phyloP scores from a whole-genome alignment of 2,113 vertebrate genomes.

The Andinoacara biseriatus region DNA sequence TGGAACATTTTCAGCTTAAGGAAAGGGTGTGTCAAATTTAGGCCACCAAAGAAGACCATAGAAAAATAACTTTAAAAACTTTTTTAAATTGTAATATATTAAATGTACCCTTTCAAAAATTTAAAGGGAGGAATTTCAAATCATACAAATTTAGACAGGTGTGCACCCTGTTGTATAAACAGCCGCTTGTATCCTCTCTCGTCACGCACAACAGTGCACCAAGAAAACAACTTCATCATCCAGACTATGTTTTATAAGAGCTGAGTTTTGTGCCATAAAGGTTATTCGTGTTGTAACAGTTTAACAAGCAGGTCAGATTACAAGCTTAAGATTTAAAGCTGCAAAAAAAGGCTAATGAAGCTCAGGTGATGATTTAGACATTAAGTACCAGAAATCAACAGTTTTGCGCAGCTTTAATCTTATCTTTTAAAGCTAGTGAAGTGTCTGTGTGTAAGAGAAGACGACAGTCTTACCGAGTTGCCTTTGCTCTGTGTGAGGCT shows the following conservation, averaged over 20 bases:
- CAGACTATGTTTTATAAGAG: not conserved
- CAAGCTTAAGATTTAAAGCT: not conserved
- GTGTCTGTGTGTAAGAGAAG: not conserved
- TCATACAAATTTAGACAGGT: not conserved
- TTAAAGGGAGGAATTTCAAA: too few species aligned
- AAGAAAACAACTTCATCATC: not conserved
- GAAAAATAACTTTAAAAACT: too few species aligned
- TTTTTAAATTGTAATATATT: too few species aligned
- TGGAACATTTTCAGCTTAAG: too few species aligned
- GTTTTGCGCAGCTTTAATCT: not conserved
- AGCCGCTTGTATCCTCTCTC: not conserved
- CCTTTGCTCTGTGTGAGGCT: constrained; percentile 86
- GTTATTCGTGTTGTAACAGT: not conserved
- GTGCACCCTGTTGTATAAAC: not conserved
- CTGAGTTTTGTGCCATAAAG: not conserved
- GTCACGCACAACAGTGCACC: not conserved
- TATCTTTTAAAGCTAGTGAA: not conserved
- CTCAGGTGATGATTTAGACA: not conserved
- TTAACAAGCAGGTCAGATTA: not conserved
- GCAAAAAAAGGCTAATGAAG: not conserved
- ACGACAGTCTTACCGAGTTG: constrained; percentile 83
- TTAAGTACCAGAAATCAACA: not conserved
- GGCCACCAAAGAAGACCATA: too few species aligned
- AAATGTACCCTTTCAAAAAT: too few species aligned
- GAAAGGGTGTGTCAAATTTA: too few species aligned